phyloP scores from a whole-genome alignment of 2,113 vertebrate genomes.

The Gymnobelideus leadbeateri region DNA sequence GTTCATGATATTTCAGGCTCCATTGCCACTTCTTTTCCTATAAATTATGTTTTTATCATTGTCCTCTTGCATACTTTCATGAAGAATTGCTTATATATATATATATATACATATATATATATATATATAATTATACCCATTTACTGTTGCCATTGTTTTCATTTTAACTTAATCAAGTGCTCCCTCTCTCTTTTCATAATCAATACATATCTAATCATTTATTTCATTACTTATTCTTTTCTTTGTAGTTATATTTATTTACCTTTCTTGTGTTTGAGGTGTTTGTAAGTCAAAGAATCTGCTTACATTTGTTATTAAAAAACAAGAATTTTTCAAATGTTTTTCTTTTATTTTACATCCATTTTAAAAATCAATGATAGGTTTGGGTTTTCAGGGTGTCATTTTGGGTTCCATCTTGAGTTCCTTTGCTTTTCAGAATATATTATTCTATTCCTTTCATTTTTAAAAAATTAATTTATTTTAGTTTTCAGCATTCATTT shows the following conservation, averaged over 20 bases:
- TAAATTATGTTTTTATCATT: neutral
- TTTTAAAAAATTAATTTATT: too few relatives aligned
- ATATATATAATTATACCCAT: neutral
- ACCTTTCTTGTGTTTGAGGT: neutral
- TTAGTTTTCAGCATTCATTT: too few relatives aligned
- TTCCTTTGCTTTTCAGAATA: too few relatives aligned
- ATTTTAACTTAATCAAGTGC: neutral
- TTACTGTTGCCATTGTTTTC: neutral
- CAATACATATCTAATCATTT: neutral
- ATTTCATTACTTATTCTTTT: neutral
- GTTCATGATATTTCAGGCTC: neutral
- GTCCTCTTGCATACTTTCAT: neutral
- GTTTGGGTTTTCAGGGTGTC: too few relatives aligned
- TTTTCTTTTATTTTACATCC: too few relatives aligned
- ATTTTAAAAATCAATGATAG: too few relatives aligned
- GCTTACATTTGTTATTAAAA: too few relatives aligned
- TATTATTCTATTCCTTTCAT: too few relatives aligned
- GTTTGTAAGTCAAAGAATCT: too few relatives aligned
- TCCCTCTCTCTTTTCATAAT: neutral
- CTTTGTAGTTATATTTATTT: neutral
- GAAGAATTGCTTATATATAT: neutral
- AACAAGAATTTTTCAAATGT: too few relatives aligned
- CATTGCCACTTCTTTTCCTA: neutral
- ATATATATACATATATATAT: too few relatives aligned
- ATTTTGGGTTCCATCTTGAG: too few relatives aligned